phyloP scores from a whole-genome alignment of 2,797 vertebrate genomes.

The Emydoidea blandingii region DNA sequence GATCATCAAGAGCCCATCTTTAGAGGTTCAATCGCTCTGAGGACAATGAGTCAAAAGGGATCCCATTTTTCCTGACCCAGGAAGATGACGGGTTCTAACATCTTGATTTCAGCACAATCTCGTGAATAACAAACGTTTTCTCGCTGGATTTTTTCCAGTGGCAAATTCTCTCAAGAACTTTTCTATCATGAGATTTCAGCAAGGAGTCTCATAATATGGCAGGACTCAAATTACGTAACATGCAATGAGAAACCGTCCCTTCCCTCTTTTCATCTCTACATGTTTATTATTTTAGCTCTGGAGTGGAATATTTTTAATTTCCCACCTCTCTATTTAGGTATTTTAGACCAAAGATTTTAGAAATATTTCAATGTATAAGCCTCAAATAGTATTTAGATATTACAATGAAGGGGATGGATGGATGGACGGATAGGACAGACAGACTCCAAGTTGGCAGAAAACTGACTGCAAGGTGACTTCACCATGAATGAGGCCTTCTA shows the following conservation, averaged over 20 bases:
- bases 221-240: neutral
- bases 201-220: neutral
- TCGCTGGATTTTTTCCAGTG: neutral
- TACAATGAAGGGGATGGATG: neutral
- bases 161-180: neutral
- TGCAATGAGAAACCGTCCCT: neutral
- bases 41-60: neutral
- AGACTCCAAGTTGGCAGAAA: neutral
- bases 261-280: neutral
- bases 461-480: neutral
- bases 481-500: neutral
- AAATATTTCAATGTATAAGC: neutral
- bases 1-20: conserved; percentile 19
- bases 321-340: neutral
- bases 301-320: neutral
- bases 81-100: neutral
- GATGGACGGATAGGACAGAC: neutral
- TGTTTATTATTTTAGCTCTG: neutral
- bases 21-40: neutral
- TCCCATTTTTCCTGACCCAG: neutral
- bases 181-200: neutral
- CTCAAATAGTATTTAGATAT: neutral
- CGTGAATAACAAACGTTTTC: neutral
- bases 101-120: neutral
- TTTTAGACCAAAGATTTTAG: neutral